Evolutionary conservation across 2,888 invertebrate species (phyloP).

Genomic region (Sympetrum striolatum): DNA sequence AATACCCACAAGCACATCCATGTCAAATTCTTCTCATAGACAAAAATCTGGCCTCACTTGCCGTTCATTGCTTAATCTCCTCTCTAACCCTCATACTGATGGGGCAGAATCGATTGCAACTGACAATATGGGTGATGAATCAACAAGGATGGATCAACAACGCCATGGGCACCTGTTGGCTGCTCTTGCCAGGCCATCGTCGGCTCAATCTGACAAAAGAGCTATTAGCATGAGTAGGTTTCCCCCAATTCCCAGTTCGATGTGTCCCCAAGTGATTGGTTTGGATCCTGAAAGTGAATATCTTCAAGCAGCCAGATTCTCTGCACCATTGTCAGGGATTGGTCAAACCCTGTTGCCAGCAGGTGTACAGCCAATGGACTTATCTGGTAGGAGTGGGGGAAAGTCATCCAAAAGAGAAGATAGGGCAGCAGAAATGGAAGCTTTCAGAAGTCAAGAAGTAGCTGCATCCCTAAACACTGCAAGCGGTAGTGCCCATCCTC

Average conservation of each 20-base stretch:
- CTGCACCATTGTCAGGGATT: neutral
- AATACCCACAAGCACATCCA: neutral
- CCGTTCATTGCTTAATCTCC: constrained; percentile 68
- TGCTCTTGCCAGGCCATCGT: constrained; percentile 46
- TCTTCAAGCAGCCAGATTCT: neutral
- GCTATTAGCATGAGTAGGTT: neutral
- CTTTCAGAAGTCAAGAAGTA: constrained; percentile 9
- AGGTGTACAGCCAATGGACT: constrained; percentile 58
- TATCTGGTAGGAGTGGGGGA: constrained; percentile 56
- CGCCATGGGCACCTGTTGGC: constrained; percentile 46
- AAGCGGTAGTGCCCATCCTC: constrained; percentile 65
- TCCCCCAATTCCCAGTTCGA: neutral
- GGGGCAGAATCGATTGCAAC: neutral
- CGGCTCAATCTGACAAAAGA: constrained; percentile 58
- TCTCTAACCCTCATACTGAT: constrained; percentile 53
- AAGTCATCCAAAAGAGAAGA: neutral
- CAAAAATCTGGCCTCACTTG: constrained; percentile 48
- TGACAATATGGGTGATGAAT: neutral
- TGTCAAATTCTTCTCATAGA: neutral
- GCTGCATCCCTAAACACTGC: constrained; percentile 7
- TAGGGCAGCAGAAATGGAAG: neutral
- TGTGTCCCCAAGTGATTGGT: constrained; percentile 20
- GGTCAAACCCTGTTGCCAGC: constrained; percentile 3
- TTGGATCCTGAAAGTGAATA: constrained; percentile 24
- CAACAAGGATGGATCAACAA: neutral